Base-by-base conservation (phyloP, 2,113 vertebrate genomes). In the Rana temporaria region DNA sequence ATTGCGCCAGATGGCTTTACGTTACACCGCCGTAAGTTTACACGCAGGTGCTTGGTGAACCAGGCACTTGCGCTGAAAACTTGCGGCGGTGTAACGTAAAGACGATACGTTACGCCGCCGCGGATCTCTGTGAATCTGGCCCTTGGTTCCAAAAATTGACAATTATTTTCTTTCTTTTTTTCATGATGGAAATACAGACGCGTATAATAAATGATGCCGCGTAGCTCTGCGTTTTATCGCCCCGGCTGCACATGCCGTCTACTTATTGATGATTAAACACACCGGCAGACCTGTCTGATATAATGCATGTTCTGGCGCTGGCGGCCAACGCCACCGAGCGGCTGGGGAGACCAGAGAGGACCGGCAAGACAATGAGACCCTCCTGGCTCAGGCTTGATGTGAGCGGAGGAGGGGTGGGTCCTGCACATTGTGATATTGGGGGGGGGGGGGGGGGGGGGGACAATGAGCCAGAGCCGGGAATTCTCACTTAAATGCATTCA, bases 401-500 rank as follows among this genome's bases (percentile, higher is more conserved):
- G 77, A 79, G 72, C 20, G 26, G 56, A 68, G 55, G 72, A 79
- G 72, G 72, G 84, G 78, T 55, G 80, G 84, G 22, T 84, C 73
- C 82, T 53, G 69, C 67, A 74, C 73, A 72, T 79, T 84, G 42
- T 80, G 30, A 57, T 84, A 81, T 30, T 30, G 26, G 3, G 84
- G 63, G 34, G 79, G 85, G 84, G 86, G 3, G 6, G 6, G 4
- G 34, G 7, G 34, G 34, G 63, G 34, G 79, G 85, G 79, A 87
- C 86, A 87, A 87, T 86, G 80, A 84, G 84, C 53, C 69, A 72
- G 63, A 83, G 79, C 79, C 74, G 68, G 82, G 76, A 81, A 87
- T 81, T 81, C 82, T 82, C 72, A 52, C 79, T 79, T 86, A 79
- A 86, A 83, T 87, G 78, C 78, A 66, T 85, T 72, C 79, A 82